phyloP scores from a whole-genome alignment of 2,888 invertebrate genomes.

The Julus scandinavius region DNA sequence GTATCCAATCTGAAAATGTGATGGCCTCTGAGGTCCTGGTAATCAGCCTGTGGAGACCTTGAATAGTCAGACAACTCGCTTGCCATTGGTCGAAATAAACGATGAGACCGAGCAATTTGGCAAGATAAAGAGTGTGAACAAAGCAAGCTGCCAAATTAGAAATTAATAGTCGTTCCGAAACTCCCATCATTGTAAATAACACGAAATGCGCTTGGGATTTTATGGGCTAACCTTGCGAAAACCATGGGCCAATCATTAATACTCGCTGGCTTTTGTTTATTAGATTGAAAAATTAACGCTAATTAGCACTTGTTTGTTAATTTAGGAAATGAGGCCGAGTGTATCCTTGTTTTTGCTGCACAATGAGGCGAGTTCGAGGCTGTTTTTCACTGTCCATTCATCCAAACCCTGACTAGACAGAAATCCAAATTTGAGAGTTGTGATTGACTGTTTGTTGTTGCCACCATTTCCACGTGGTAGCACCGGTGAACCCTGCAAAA shows the following conservation, averaged over 20 bases:
- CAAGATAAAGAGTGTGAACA: background rate
- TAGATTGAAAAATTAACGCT: background rate
- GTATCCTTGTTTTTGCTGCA: background rate
- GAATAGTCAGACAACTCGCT: background rate
- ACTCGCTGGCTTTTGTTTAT: background rate
- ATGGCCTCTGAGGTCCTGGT: background rate
- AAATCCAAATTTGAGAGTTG: background rate
- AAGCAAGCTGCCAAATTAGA: background rate
- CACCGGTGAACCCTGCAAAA: background rate
- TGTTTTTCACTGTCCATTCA: background rate
- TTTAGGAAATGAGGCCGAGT: background rate
- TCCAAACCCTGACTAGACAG: background rate
- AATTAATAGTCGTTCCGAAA: background rate
- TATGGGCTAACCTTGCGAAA: background rate
- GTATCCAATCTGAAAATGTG: background rate
- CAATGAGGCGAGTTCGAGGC: background rate
- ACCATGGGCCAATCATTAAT: no score
- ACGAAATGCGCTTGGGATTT: background rate
- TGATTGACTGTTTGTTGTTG: background rate
- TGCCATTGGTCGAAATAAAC: background rate
- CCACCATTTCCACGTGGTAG: background rate
- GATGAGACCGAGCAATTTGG: background rate
- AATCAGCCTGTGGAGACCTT: background rate
- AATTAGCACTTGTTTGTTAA: background rate
- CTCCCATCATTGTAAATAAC: background rate